Evolutionary conservation across 1,140 invertebrate species (phyloP).

Genomic region (Micrasema minimum): DNA sequence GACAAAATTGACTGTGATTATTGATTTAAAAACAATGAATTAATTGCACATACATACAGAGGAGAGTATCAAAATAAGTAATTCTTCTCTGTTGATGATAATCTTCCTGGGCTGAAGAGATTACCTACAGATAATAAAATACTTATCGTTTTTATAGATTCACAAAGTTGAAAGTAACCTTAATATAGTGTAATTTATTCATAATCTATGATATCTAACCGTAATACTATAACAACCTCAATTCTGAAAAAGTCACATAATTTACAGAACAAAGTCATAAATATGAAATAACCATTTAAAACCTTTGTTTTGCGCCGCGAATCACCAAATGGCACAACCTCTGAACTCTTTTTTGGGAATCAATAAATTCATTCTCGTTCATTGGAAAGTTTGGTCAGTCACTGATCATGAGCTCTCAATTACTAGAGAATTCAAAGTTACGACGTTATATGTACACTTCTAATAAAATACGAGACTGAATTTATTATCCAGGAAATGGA

Average conservation of each 20-base stretch:
- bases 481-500: neutral
- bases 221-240: neutral
- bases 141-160: neutral
- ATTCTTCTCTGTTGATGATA: too few species aligned
- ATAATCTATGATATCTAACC: neutral
- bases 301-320: neutral
- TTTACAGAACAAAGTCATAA: neutral
- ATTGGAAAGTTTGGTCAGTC: neutral
- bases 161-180: neutral
- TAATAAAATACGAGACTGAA: neutral
- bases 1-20: too few species aligned
- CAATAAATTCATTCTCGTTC: neutral
- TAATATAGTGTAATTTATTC: neutral
- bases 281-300: neutral
- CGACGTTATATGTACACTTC: neutral
- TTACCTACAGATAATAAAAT: too few species aligned
- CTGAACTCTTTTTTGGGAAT: neutral
- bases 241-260: neutral
- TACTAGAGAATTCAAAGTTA: neutral
- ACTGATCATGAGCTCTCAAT: too few species aligned
- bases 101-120: too few species aligned
- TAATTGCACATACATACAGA: too few species aligned
- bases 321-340: slow-evolving; percentile 18
- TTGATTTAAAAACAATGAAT: too few species aligned
- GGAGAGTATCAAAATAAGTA: too few species aligned